Conservation (phyloP, 2,113 vertebrate species). For the Tragelaphus imberbis region DNA sequence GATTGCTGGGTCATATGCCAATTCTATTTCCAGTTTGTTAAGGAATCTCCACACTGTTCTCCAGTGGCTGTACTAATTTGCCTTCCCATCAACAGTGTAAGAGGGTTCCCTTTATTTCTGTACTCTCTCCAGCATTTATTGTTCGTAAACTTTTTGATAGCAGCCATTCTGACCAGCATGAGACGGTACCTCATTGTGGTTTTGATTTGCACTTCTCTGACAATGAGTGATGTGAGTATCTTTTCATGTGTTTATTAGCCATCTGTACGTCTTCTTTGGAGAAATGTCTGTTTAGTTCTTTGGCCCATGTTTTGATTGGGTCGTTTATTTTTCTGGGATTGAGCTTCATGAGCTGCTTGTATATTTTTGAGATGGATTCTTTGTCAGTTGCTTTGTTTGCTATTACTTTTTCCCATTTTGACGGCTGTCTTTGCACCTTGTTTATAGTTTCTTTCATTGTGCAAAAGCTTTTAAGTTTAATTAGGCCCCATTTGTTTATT, state of each 20-base stretch:
- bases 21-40: neutral
- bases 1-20: neutral
- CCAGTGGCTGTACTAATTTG: neutral
- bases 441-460: neutral
- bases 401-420: neutral
- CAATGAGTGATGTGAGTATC: neutral
- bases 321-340: neutral
- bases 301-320: neutral
- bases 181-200: neutral
- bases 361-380: neutral
- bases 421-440: neutral
- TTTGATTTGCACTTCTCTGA: neutral
- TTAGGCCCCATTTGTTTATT: neutral
- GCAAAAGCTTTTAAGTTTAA: neutral
- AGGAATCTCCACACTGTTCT: neutral
- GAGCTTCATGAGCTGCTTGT: neutral
- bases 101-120: neutral
- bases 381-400: neutral
- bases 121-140: neutral
- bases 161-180: neutral
- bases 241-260: neutral
- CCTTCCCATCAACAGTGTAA: neutral
- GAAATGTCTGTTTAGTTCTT: neutral
- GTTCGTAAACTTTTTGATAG: neutral
- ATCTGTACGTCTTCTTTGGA: neutral